These are phyloP conservation scores for Agriopis leucophaearia DNA, from an alignment of 2,888 invertebrate species.

Conservation along the genomic window DNA sequence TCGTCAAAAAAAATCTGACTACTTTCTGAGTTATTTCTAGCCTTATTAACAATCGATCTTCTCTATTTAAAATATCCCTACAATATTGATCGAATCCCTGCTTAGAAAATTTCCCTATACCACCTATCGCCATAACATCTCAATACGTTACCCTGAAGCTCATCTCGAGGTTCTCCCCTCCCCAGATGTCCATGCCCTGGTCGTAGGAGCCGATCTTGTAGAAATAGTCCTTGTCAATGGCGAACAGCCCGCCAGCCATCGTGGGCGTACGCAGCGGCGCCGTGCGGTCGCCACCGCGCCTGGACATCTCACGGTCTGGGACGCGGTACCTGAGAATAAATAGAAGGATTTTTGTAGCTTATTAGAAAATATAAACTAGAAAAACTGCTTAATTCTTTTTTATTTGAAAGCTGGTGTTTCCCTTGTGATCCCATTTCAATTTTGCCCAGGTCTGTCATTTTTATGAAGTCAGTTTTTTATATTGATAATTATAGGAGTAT, in stretches of 20 bases:
- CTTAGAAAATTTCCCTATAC: neutral
- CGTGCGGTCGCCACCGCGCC: slow-evolving; percentile 96
- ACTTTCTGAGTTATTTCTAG: no score
- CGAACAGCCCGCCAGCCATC: slow-evolving; percentile 98
- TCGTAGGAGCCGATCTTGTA: slow-evolving; percentile 99
- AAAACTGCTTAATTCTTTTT: no score
- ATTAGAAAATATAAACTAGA: no score
- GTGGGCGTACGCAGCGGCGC: slow-evolving; percentile 97
- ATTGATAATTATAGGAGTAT: no score
- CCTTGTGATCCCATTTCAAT: no score
- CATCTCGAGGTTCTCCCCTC: slow-evolving; percentile 98
- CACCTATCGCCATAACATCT: neutral
- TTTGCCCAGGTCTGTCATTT: no score
- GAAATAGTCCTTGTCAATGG: slow-evolving; percentile 98
- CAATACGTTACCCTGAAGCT: slow-evolving; percentile 92
- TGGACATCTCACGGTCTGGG: slow-evolving; percentile 97
- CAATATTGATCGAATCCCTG: neutral
- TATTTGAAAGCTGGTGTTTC: no score
- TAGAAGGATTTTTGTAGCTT: neutral
- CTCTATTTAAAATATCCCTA: neutral
- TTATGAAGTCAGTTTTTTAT: no score
- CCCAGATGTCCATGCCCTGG: slow-evolving; percentile 99
- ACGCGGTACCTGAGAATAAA: slow-evolving; percentile 93
- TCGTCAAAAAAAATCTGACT: no score
- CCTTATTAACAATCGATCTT: no score